Base-by-base conservation (phyloP, 2,797 vertebrate species). In the Labroides dimidiatus region DNA sequence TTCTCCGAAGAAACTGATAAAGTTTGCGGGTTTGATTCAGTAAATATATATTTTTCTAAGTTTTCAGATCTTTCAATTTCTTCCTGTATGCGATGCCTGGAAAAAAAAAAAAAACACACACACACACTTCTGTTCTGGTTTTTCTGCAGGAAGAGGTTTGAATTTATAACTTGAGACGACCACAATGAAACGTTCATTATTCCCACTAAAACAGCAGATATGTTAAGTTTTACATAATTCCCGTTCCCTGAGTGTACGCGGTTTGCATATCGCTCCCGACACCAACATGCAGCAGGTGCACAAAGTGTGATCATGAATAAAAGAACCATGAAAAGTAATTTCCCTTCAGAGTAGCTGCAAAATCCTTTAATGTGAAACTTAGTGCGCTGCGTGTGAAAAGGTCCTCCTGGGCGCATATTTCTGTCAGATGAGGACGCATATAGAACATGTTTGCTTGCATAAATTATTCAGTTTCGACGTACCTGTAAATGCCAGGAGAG, bases 241-340 rank as follows among this genome's bases (percentile, higher is more conserved):
- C 21, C 13, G 20, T 19, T 33, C 24, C 53, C 52, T 12, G 53
- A 48, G 19, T 6, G 37, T 36, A 27, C 20, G 44, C 37, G 30
- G 19, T 16, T 15, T 52, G 15, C 58, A 49, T 37, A 42, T 7
- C 21, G 44, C 48, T 23, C 43, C 11, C 1, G n/a, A 23, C 43
- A 24, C 19, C 30, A 3, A 16, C 41, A 11, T 39, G 37, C 30
- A 49, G 37, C 9, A 23, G 51, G 43, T 19, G 48, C 42, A 39
- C 37, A 43, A 27, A 59, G 65, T 23, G 52, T n/a, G 60, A 62
- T 70, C 47, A 45, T 68, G 55, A 82, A 72, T 64, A 69, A 45
- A 56, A 36, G 44, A 72, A 24, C 14, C 19, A 11, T 1, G 24
- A 7, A 54, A 47, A 36, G 48, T 48, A 30, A 50, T 78, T 62